Base-by-base conservation (phyloP, 2,797 vertebrate species). In the Fistularia commersonii region DNA sequence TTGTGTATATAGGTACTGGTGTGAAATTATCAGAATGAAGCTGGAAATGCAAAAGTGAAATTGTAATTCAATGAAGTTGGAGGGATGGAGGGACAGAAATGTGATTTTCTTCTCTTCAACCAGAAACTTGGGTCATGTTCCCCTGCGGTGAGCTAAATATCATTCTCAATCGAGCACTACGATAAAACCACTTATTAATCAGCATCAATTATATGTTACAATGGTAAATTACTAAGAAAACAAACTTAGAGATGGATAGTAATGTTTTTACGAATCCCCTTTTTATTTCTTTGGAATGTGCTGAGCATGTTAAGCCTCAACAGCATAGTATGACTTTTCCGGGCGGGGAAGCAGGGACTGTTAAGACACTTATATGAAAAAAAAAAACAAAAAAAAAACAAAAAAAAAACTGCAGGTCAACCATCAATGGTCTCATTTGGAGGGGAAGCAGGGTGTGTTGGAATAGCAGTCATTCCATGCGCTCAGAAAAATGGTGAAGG, bases 101-200 rank as follows among this genome's bases (percentile, higher is more conserved):
- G 23, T 23, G 4, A 23, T 23, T 23, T 23, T 23, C 23, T 23
- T 23, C 23, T 23, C 2, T 23, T 23, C 23, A 23, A 23, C 23
- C 23, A 38, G 37, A 38, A 33, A 48, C 41, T 53, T 57, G 54
- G 52, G 45, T 46, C 15, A 5, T 36, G 46, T 33, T 72, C 48
- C 64, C 55, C 60, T 50, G 53, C 13, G 45, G 35, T 57, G 64
- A 61, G 53, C 56, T 47, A 47, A 78, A 64, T 23, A 54, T 54
- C 46, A 53, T 61, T 64, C 47, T 45, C 48, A 63, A 78, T 45
- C 11, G 51, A 66, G 51, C 68, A 66, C 46, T 66, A 71, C 57
- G 77, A 77, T 81, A 72, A 84, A 81, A 69, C 15, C 15, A 11
- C 46, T 46, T 70, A 82, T 84, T 83, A 83, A 86, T 87, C 76